A percentile compares a stretch with the other conserved stretches of the same genome.
Evolutionary conservation across 1,140 invertebrate species (phyloP).

Genomic region (Tribolium madens): DNA sequence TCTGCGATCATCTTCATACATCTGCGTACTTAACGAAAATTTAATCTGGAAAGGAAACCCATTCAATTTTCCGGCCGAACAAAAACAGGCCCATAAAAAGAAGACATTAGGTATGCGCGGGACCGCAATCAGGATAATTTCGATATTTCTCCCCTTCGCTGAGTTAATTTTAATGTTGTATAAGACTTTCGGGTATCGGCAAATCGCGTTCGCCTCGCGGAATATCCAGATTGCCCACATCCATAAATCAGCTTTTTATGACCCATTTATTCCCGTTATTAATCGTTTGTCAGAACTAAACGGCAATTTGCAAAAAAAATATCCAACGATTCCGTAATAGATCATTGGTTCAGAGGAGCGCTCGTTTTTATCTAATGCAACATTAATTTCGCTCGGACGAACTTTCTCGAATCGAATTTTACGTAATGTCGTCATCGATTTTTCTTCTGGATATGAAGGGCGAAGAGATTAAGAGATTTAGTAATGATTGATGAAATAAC

Average conservation of each 20-base stretch:
- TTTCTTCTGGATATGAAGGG: conserved; percentile 11
- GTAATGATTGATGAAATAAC: conserved; percentile 51
- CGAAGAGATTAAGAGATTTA: not conserved
- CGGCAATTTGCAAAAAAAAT: conserved; percentile 54
- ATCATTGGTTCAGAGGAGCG: conserved; percentile 51
- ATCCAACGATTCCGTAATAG: conserved; percentile 47
- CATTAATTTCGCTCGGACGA: conserved; percentile 48
- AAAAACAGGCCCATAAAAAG: conserved; percentile 36
- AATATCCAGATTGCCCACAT: conserved; percentile 50
- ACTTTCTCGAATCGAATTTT: conserved; percentile 4
- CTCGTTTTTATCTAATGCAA: conserved; percentile 47
- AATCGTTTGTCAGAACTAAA: conserved; percentile 56
- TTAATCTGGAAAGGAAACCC: conserved; percentile 36
- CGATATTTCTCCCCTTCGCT: conserved; percentile 44
- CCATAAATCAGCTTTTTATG: conserved; percentile 56
- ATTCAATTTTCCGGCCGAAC: conserved; percentile 41
- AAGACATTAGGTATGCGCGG: conserved; percentile 41
- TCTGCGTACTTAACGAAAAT: conserved; percentile 28
- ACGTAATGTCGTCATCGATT: conserved; percentile 5
- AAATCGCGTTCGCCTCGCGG: conserved; percentile 43
- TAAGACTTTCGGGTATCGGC: conserved; percentile 47
- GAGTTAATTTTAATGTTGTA: conserved; percentile 53
- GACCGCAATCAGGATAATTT: conserved; percentile 47
- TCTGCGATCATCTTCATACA: conserved; percentile 5
- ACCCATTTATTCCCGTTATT: conserved; percentile 53